Base-by-base conservation (phyloP, 2,797 vertebrate species). In the Sphenodon punctatus region DNA sequence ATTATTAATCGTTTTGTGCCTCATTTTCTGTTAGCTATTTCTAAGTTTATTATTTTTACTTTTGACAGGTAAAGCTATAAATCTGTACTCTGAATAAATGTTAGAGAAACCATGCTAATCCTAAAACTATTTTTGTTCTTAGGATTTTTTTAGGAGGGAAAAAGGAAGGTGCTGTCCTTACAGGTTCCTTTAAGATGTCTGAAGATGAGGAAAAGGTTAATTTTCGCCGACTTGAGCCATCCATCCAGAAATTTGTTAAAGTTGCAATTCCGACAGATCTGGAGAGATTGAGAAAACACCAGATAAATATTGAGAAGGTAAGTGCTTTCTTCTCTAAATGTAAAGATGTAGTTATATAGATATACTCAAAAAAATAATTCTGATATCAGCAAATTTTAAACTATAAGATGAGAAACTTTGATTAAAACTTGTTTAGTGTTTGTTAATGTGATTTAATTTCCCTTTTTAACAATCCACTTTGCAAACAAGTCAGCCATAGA, bases 241-340 rank as follows among this genome's bases (percentile, higher is more conserved):
- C 98, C 5, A 96, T 99, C 92, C 97, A 98, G 91, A 99, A 99
- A 92, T 99, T 99, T 90, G 96, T 97, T 91, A 99, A 99, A 96
- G 98, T 98, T 90, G 98, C 97, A 86, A 96, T 99, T 79, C 98
- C 98, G 85, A 99, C 98, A 39, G 98, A 99, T 93, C 94, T 99
- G 95, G 98, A 99, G 85, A 97, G 98, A 85, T 95, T 99, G 89
- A 97, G 97, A 88, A 98, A 98, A 85, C 98, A 99, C 93, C 98
- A 98, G 89, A 96, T 96, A 95, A 99, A 99, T 95, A 99, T 99
- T 90, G 97, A 98, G 91, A 99, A 99, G 98, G 98, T 98, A 93
- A 93, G 90, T 66, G n/a, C 25, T 48, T 87, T 58, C 3, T 71
- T 43, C 82, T 76, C 17, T 69, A 68, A 48, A 23, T 7, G 13